phyloP scores from a whole-genome alignment of 2,113 vertebrate species.

The Typhlomys cinereus region DNA sequence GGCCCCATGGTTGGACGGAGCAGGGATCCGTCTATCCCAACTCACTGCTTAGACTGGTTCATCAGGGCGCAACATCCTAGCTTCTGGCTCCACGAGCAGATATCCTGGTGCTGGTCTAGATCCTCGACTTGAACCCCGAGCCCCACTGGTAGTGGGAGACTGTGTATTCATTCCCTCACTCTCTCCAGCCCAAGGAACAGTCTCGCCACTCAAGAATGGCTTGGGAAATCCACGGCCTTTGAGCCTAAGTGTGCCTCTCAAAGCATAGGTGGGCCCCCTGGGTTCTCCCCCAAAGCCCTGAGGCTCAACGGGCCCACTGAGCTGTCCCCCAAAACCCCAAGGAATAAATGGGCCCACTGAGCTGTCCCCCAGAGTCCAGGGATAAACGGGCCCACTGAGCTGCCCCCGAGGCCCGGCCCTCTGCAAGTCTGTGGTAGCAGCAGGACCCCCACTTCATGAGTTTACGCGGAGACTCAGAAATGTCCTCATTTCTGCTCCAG shows the following conservation, averaged over 20 bases:
- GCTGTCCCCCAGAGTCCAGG: background rate
- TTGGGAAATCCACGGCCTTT: background rate
- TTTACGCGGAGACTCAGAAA: background rate
- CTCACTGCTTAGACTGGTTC: fast-evolving
- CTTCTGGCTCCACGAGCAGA: background rate
- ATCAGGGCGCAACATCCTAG: background rate
- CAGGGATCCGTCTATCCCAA: fast-evolving
- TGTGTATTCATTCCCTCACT: fast-evolving
- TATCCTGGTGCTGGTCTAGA: background rate
- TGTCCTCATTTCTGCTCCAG: background rate
- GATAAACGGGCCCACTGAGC: background rate
- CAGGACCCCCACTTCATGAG: background rate
- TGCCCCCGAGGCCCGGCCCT: too few relatives aligned
- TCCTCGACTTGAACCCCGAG: background rate
- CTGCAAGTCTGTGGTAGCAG: background rate
- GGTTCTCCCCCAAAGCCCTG: too few relatives aligned
- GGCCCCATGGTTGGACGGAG: fast-evolving
- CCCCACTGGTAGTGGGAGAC: background rate
- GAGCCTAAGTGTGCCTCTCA: background rate
- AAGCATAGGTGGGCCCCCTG: background rate
- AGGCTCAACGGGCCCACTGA: too few relatives aligned
- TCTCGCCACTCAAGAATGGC: background rate
- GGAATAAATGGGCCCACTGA: background rate
- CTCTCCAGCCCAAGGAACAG: fast-evolving
- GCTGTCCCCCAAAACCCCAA: background rate